These are phyloP conservation scores for Aselliscus stoliczkanus DNA, from an alignment of 2,797 vertebrate species.

Conservation along the genomic window DNA sequence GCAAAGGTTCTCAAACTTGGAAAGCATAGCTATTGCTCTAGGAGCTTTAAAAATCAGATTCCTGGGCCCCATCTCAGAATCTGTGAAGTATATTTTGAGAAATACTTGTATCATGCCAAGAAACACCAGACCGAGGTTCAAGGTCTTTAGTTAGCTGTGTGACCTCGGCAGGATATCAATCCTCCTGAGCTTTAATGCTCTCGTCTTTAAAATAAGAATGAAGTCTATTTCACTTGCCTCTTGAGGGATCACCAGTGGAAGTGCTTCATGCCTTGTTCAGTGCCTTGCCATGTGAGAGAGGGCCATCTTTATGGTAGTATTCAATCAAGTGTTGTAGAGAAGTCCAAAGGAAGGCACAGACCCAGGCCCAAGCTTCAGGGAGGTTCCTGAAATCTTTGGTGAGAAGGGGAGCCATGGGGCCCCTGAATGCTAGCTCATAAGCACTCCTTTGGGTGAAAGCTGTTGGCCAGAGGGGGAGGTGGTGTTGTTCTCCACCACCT, in stretches of 20 bases:
- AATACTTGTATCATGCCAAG: background rate
- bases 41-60: background rate
- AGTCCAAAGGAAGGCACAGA: background rate
- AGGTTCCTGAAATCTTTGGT: background rate
- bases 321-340: background rate
- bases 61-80: background rate
- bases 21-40: background rate
- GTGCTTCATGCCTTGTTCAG: background rate
- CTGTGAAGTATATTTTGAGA: background rate
- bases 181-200: background rate
- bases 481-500: background rate
- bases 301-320: accelerated
- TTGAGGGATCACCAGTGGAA: background rate
- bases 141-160: background rate
- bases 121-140: background rate
- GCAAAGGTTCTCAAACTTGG: background rate
- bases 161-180: background rate
- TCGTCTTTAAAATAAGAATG: background rate
- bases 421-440: background rate
- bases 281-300: background rate
- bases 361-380: background rate
- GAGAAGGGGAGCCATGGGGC: background rate
- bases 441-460: background rate
- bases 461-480: background rate
- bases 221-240: background rate